Conservation (phyloP, 2,113 vertebrate species). For the Microcebus ravelobensis region DNA sequence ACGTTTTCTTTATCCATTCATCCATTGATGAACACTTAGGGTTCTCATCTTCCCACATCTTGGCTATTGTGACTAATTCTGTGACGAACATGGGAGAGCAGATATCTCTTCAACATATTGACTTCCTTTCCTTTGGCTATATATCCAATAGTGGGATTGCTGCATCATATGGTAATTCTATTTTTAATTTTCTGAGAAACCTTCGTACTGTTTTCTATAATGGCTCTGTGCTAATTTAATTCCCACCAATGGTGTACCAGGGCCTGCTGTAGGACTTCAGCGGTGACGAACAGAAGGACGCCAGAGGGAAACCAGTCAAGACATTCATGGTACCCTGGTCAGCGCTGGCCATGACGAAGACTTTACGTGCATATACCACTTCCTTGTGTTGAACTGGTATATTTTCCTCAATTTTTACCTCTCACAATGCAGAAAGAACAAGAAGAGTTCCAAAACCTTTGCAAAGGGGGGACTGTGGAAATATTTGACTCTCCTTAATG, state of each 20-base stretch:
- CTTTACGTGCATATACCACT: slow-evolving; percentile 74
- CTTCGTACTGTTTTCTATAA: background rate
- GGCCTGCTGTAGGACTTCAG: background rate
- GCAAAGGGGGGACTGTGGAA: slow-evolving; percentile 83
- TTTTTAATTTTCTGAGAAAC: background rate
- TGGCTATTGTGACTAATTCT: background rate
- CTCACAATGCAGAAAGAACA: background rate
- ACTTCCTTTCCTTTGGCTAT: background rate
- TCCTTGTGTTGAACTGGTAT: slow-evolving; percentile 84
- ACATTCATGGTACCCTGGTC: background rate
- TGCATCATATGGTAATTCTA: background rate
- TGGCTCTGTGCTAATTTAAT: background rate
- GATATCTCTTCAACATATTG: background rate
- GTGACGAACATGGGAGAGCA: too few relatives aligned
- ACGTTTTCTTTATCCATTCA: background rate
- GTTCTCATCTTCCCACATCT: background rate
- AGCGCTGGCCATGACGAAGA: slow-evolving; percentile 72
- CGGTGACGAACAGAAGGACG: background rate
- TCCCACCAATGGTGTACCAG: background rate
- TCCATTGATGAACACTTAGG: background rate
- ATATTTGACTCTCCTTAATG: slow-evolving; percentile 88
- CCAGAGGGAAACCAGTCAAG: slow-evolving; percentile 44
- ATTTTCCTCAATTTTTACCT: slow-evolving; percentile 79
- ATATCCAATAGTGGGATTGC: background rate
- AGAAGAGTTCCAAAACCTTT: slow-evolving; percentile 67